Percentiles rank a stretch among this genome's conserved stretches.
phyloP scores from a whole-genome alignment of 2,797 vertebrate genomes.

The Craterocephalus amniculus region DNA sequence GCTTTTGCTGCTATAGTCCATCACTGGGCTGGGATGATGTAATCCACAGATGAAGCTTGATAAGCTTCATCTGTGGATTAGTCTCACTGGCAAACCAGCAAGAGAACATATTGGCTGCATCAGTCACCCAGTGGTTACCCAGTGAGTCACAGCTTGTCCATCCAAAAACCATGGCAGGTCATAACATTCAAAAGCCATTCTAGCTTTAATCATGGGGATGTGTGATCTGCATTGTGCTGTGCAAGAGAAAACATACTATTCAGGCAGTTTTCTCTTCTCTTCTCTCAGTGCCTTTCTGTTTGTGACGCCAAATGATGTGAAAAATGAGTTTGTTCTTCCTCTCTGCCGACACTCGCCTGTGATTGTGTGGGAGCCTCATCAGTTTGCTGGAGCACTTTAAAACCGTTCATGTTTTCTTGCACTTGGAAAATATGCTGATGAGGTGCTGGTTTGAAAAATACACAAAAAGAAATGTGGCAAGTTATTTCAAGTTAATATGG shows the following conservation, averaged over 20 bases:
- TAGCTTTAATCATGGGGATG: slow-evolving; percentile 36
- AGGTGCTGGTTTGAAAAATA: neutral
- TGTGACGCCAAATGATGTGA: slow-evolving; percentile 14
- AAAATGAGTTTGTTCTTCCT: slow-evolving; percentile 14
- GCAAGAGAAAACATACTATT: slow-evolving; percentile 14
- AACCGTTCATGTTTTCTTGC: neutral
- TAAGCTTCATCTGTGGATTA: slow-evolving; percentile 12
- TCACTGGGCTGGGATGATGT: neutral
- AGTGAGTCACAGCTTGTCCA: slow-evolving; percentile 39
- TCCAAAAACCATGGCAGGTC: slow-evolving; percentile 35
- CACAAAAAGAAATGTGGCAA: neutral
- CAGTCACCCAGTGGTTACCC: slow-evolving; percentile 19
- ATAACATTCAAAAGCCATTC: slow-evolving; percentile 26
- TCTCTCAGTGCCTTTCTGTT: neutral
- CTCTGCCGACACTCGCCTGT: slow-evolving; percentile 16
- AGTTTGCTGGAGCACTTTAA: slow-evolving; percentile 1
- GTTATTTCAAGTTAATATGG: neutral
- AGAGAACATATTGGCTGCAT: slow-evolving; percentile 14
- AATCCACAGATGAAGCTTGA: too few species aligned
- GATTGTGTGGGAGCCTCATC: slow-evolving; percentile 3
- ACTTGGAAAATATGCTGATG: neutral
- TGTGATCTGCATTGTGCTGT: slow-evolving; percentile 28
- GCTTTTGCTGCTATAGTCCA: neutral
- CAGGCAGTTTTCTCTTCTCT: slow-evolving; percentile 2
- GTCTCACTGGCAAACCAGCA: slow-evolving; percentile 8